phyloP scores from a whole-genome alignment of 37 sponge, comb jelly and placozoan species.

The Hormiphora californensis region DNA sequence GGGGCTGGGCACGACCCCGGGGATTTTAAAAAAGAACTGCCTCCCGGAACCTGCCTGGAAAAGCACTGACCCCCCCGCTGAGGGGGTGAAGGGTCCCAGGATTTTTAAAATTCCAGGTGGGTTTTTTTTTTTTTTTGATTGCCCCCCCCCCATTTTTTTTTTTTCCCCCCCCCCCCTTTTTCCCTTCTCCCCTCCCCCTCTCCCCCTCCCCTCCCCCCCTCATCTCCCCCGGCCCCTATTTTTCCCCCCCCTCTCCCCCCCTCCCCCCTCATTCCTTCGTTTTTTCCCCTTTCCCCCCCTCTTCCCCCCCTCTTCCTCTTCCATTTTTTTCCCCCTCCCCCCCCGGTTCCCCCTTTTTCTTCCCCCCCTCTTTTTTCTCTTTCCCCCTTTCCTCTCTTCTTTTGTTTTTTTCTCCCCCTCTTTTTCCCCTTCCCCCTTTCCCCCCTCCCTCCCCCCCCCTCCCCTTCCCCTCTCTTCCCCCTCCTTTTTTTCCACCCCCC shows the following conservation, averaged over 20 bases:
- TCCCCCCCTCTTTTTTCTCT: background rate
- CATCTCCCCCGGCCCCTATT: background rate
- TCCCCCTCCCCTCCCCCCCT: background rate
- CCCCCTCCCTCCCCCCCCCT: background rate
- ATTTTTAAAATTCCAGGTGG: too few species aligned
- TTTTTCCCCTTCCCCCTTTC: background rate
- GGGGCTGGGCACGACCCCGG: slow-evolving; percentile 79
- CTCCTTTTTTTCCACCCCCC: background rate
- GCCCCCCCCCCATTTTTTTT: background rate
- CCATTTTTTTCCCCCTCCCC: background rate
- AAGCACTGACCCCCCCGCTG: slow-evolving; percentile 62
- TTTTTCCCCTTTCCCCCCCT: background rate
- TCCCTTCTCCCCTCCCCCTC: background rate
- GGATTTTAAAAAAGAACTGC: slow-evolving; percentile 92
- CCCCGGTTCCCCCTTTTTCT: background rate
- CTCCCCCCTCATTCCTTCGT: background rate
- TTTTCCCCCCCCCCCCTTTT: background rate
- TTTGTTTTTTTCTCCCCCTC: background rate
- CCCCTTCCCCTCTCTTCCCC: too few species aligned
- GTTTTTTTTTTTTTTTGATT: background rate
- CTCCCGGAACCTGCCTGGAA: slow-evolving; percentile 87
- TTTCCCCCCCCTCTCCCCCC: background rate
- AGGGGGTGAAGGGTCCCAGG: background rate
- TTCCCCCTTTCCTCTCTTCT: background rate
- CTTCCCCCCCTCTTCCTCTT: background rate